A percentile compares a stretch with the other conserved stretches of the same genome.
Conservation (phyloP, 2,113 vertebrate species). For the Calonectris borealis region DNA sequence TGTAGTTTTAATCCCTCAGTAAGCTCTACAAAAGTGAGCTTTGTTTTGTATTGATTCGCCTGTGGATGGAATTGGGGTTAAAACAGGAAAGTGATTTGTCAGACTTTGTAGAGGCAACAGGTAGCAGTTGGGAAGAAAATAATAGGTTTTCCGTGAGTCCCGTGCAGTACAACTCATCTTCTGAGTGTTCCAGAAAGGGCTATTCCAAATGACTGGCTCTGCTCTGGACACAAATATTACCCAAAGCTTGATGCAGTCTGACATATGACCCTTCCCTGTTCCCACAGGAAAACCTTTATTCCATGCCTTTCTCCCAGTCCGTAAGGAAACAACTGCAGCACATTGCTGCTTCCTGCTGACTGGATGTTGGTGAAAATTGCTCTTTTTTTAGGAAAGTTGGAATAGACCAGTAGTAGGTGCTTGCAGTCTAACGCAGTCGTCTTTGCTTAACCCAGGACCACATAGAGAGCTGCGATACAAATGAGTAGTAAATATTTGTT, state of each 20-base stretch:
- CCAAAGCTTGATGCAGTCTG: background rate
- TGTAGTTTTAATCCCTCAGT: background rate
- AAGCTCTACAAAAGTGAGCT: background rate
- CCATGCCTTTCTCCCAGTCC: background rate
- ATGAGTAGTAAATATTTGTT: background rate
- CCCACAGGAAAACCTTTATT: background rate
- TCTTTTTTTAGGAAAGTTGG: background rate
- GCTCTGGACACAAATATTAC: background rate
- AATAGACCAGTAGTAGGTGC: background rate
- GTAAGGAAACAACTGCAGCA: conserved; percentile 30
- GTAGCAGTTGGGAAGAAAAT: background rate
- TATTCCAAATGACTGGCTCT: background rate
- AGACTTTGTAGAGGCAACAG: background rate
- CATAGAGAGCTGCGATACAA: background rate
- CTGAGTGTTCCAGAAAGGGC: background rate
- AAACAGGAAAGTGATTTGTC: background rate
- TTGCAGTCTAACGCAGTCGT: background rate
- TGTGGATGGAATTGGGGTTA: background rate
- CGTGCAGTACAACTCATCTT: background rate
- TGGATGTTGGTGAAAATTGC: background rate
- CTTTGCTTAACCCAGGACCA: background rate
- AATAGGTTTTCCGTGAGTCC: background rate
- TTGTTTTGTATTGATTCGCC: background rate
- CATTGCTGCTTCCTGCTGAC: background rate
- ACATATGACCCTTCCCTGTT: background rate